phyloP scores from a whole-genome alignment of 2,797 vertebrate species.

The Thaleichthys pacificus region DNA sequence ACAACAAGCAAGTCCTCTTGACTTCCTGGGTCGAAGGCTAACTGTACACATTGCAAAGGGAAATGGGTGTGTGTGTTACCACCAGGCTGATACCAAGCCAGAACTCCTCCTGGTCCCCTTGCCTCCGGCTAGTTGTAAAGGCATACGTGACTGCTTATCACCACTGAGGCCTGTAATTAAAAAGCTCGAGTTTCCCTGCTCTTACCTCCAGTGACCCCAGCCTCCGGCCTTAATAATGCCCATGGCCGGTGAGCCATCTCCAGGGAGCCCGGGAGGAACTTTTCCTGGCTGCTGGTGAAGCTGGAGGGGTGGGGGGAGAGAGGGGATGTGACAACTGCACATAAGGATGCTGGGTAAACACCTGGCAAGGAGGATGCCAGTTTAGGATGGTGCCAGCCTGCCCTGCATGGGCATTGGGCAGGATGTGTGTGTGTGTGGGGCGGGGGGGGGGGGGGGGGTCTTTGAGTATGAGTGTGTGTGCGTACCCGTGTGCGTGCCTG shows the following conservation, averaged over 20 bases:
- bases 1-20: not conserved
- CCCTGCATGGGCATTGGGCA: not conserved
- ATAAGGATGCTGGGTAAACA: slow-evolving; percentile 52
- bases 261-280: slow-evolving; percentile 54
- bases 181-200: slow-evolving; percentile 68
- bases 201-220: slow-evolving; percentile 61
- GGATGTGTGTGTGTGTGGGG: not conserved
- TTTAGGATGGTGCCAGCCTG: slow-evolving; percentile 8
- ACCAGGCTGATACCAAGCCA: not conserved
- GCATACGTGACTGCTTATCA: slow-evolving; percentile 54
- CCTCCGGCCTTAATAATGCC: slow-evolving; percentile 44
- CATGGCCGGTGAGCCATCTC: slow-evolving; percentile 49
- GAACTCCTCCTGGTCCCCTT: not conserved
- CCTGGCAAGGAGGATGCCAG: slow-evolving; percentile 24
- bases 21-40: too few species aligned
- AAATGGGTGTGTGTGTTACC: not conserved
- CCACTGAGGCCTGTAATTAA: slow-evolving; percentile 71
- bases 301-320: slow-evolving; percentile 52
- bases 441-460: not conserved
- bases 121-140: not conserved
- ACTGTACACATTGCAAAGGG: too few species aligned
- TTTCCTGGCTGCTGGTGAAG: slow-evolving; percentile 45
- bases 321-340: slow-evolving; percentile 41
- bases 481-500: not conserved
- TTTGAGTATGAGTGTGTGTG: not conserved